Evolutionary conservation across 2,113 vertebrate species (phyloP).

Genomic region (Dolichotis patagonum): DNA sequence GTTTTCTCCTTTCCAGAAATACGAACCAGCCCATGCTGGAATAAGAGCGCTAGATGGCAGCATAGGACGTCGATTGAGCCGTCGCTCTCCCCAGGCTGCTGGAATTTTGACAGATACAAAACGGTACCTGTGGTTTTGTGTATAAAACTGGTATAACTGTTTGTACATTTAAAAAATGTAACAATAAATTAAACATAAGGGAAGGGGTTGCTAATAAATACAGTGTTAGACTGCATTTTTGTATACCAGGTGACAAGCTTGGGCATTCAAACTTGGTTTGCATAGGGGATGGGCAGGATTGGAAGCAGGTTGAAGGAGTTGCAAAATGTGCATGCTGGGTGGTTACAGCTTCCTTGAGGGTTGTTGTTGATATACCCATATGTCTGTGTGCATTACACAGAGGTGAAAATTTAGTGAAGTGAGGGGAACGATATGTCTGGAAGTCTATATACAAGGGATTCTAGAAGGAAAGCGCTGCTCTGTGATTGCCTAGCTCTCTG

Average conservation of each 20-base stretch:
- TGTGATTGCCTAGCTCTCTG: conserved; percentile 3
- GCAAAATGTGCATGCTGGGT: conserved; percentile 57
- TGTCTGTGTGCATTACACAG: conserved; percentile 68
- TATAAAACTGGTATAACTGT: conserved; percentile 80
- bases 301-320: conserved; percentile 67
- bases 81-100: conserved; percentile 54
- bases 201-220: conserved; percentile 81
- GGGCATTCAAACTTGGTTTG: conserved; percentile 69
- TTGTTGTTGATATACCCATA: conserved; percentile 57
- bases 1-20: conserved; percentile 6
- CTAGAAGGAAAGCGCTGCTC: conserved; percentile 39
- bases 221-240: conserved; percentile 73
- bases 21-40: background rate
- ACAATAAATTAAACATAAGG: conserved; percentile 83
- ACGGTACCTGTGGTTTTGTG: conserved; percentile 82
- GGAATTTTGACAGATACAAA: conserved; percentile 83
- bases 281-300: conserved; percentile 60
- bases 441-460: conserved; percentile 50
- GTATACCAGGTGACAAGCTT: conserved; percentile 70
- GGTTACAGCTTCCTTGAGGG: conserved; percentile 54
- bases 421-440: conserved; percentile 47
- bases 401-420: conserved; percentile 63
- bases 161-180: conserved; percentile 81
- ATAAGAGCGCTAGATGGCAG: conserved; percentile 85
- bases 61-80: conserved; percentile 79